A percentile compares a stretch with the other conserved stretches of the same genome.
These are phyloP conservation scores for Nezara viridula DNA, from an alignment of 2,888 invertebrate genomes.

Conservation along the genomic window DNA sequence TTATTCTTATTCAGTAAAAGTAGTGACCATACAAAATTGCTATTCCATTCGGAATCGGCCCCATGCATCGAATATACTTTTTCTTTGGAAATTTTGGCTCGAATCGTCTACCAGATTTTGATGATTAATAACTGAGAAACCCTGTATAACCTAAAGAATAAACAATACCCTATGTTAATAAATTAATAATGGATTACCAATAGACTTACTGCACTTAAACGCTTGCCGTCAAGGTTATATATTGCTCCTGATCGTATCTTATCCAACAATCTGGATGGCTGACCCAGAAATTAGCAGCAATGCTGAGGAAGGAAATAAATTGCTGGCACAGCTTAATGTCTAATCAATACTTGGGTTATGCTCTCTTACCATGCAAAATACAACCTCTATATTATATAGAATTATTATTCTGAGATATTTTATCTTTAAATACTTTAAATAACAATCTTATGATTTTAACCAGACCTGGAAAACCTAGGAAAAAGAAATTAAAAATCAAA, in stretches of 20 bases:
- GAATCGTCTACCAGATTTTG: no score
- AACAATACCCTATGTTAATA: no score
- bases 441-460: no score
- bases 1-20: no score
- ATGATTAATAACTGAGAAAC: no score
- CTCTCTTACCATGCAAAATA: slow-evolving; percentile 17
- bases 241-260: neutral
- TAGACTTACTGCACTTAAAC: neutral
- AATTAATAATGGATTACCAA: neutral
- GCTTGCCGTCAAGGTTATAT: neutral
- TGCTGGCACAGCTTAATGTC: slow-evolving; percentile 24
- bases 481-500: no score
- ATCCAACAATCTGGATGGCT: neutral
- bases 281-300: slow-evolving; percentile 29
- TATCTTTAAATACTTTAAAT: neutral
- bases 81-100: no score
- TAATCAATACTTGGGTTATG: neutral
- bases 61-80: no score
- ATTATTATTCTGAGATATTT: neutral
- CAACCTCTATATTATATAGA: neutral
- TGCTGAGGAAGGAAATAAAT: slow-evolving; percentile 8
- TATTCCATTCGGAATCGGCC: no score
- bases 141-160: no score
- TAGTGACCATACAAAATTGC: no score
- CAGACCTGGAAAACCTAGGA: no score